These are phyloP conservation scores for Parnassius glacialis DNA, from an alignment of 2,888 invertebrate genomes.

Conservation along the genomic window DNA sequence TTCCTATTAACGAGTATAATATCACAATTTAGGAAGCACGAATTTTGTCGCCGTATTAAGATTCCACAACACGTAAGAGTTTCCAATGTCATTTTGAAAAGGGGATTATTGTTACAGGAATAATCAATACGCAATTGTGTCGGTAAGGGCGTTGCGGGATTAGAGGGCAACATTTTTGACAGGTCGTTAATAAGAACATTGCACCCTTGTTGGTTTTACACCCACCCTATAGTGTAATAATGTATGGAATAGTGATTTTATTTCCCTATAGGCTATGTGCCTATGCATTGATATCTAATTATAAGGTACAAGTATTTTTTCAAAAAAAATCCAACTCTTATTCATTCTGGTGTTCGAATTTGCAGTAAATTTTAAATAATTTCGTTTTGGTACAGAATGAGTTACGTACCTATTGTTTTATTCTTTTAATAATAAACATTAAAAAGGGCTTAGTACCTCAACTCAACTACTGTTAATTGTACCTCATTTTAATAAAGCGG, in stretches of 20 bases:
- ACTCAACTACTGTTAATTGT: no score
- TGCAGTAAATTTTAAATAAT: no score
- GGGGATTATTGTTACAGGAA: slow-evolving; percentile 22
- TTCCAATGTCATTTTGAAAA: slow-evolving; percentile 14
- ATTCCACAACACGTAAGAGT: slow-evolving; percentile 2
- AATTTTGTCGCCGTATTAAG: neutral
- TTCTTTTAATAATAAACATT: no score
- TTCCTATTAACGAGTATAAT: no score
- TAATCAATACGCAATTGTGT: slow-evolving; percentile 46
- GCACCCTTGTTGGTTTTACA: slow-evolving; percentile 73
- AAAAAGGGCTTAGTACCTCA: no score
- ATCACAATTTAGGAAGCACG: neutral
- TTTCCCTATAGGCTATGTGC: neutral
- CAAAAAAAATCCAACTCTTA: no score
- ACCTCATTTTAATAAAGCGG: no score
- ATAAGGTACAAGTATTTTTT: slow-evolving; percentile 25
- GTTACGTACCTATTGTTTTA: no score
- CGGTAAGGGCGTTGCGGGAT: slow-evolving; percentile 53
- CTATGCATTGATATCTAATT: neutral
- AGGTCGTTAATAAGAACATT: slow-evolving; percentile 70
- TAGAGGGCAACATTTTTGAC: slow-evolving; percentile 65
- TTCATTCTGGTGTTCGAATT: no score
- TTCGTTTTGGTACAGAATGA: no score
- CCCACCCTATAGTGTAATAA: slow-evolving; percentile 58
- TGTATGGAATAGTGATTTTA: slow-evolving; percentile 34